Base-by-base conservation (phyloP, 2,797 vertebrate species). In the Esox masquinongy region DNA sequence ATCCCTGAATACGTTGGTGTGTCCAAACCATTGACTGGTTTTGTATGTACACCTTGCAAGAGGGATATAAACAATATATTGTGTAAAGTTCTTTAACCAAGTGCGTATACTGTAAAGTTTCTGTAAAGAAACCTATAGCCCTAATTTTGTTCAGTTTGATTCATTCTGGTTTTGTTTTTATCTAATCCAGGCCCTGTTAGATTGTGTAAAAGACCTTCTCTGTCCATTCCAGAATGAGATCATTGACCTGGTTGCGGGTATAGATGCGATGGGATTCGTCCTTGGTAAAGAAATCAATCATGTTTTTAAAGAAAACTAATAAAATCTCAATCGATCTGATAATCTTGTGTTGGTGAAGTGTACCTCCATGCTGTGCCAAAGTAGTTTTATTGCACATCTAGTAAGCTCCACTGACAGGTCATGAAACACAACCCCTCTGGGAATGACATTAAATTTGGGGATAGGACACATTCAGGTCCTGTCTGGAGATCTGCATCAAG, bases 231-330 rank as follows among this genome's bases (percentile, higher is more conserved):
- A 83, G 56, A 84, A 85, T 0, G 93, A 96, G 29, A 19, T 77
- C 70, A 88, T 97, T 1, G 95, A 97, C 84, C 77, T 96, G 83
- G 95, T 97, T 80, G 95, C 91, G 0, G 95, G 95, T 39, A 95
- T 97, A 0, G 96, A 97, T 5, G 95, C 96, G 77, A 97, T 96
- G 96, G 96, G 96, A 77, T 97, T 97, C 80, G 94, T 97, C 79
- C 91, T 97, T 7, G 95, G 96, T 97, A 92, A 79, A 19, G 47
- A 5, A 66, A 14, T 61, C 22, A 59, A 39, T 24, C 51, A 29
- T 69, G 19, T 6, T 5, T 17, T 53, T 1, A 39, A 29, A 49
- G 9, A 22, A 43, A 68, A 34, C 22, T 5, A 39, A 56, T 9
- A 51, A 63, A 49, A 49, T 49, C 53, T 4, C 36, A 22, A 61